These are phyloP conservation scores for Hipposideros larvatus DNA, from an alignment of 2,797 vertebrate species.

Conservation along the genomic window DNA sequence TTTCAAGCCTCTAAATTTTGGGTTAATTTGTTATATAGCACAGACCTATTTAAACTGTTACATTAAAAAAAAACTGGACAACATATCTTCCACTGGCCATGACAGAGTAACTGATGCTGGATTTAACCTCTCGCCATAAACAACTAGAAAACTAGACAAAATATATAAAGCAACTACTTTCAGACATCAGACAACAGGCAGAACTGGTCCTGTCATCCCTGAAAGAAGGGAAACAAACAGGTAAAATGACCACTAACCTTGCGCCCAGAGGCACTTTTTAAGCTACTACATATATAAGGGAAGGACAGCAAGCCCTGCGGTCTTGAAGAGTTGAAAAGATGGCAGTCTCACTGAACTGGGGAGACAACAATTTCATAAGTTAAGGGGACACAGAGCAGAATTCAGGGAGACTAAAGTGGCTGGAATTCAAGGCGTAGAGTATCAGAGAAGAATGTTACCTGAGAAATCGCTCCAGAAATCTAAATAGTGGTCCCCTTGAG, in stretches of 20 bases:
- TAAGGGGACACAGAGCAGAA: neutral
- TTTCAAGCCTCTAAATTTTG: neutral
- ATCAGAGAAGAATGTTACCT: neutral
- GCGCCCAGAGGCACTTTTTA: neutral
- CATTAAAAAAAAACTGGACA: neutral
- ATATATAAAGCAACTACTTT: conserved; percentile 35
- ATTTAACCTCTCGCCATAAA: conserved; percentile 9
- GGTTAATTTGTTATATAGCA: neutral
- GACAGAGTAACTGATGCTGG: neutral
- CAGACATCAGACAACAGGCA: neutral
- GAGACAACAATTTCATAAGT: neutral
- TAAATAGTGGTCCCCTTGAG: neutral
- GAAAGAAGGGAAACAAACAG: neutral
- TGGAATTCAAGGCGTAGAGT: neutral
- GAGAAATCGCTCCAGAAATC: neutral
- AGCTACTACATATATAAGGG: neutral
- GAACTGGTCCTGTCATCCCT: neutral
- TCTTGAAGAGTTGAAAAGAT: neutral
- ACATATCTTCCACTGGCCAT: conserved; percentile 5
- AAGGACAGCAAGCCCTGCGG: neutral
- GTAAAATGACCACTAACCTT: neutral
- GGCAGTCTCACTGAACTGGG: neutral
- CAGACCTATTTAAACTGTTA: neutral
- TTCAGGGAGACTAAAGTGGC: neutral
- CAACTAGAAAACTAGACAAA: neutral